Evolutionary conservation across 2,113 vertebrate species (phyloP).

Genomic region (Sterrhoptilus dennistouni): DNA sequence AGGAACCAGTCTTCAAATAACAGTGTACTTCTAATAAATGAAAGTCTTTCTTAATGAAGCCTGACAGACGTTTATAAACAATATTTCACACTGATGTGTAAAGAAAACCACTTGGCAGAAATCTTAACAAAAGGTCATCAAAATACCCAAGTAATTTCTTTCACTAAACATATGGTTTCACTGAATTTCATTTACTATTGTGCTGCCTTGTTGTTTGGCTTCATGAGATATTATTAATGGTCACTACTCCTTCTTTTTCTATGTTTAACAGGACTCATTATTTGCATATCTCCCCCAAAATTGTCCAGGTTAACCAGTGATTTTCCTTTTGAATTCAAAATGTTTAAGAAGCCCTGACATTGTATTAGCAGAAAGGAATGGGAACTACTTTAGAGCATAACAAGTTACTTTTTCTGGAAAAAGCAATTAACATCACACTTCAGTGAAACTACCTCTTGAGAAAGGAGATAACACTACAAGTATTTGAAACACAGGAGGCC

Average conservation of each 20-base stretch:
- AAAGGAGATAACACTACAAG: not conserved
- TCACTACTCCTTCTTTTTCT: not conserved
- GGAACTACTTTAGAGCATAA: not conserved
- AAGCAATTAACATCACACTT: not conserved
- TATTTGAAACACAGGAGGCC: not conserved
- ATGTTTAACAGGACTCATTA: not conserved
- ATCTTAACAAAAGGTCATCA: constrained; percentile 4
- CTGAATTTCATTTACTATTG: not conserved
- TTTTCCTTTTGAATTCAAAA: not conserved
- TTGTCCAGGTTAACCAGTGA: not conserved
- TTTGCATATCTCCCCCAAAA: not conserved
- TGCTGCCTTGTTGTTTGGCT: not conserved
- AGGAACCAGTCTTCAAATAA: not conserved
- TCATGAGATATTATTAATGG: not conserved
- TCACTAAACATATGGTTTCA: not conserved
- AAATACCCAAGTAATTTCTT: not conserved
- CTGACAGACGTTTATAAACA: not conserved
- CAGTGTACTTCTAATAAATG: not conserved
- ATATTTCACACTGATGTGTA: not conserved
- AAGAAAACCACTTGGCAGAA: not conserved
- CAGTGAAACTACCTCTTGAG: not conserved
- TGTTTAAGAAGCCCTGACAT: rapidly evolving
- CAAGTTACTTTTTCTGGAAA: not conserved
- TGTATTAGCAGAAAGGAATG: not conserved
- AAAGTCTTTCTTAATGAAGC: not conserved